phyloP scores from a whole-genome alignment of 2,888 invertebrate species.

The Bombylius major region DNA sequence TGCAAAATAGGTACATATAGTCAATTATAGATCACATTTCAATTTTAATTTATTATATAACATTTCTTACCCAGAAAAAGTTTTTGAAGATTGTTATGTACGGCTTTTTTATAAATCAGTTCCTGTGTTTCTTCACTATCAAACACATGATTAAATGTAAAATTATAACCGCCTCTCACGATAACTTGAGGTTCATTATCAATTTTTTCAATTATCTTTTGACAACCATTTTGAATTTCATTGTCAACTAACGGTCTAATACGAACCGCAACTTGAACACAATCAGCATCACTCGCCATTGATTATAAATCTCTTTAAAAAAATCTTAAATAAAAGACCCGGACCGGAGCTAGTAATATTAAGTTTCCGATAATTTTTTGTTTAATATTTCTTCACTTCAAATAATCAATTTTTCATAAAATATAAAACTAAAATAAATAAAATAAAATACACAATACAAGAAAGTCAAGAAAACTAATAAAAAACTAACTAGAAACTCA shows the following conservation, averaged over 20 bases:
- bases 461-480: too few relatives aligned
- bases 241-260: constrained; percentile 65
- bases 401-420: too few relatives aligned
- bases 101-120: constrained; percentile 58
- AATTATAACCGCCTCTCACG: constrained; percentile 54
- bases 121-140: constrained; percentile 54
- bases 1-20: background rate
- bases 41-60: too few relatives aligned
- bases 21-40: too few relatives aligned
- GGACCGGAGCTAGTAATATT: too few relatives aligned
- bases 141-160: constrained; percentile 77
- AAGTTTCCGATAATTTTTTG: too few relatives aligned
- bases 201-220: constrained; percentile 55
- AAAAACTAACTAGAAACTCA: too few relatives aligned
- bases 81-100: constrained; percentile 55
- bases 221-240: constrained; percentile 63
- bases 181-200: constrained; percentile 54
- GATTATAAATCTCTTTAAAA: too few relatives aligned
- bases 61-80: constrained; percentile 57
- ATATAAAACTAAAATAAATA: too few relatives aligned
- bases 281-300: constrained; percentile 11
- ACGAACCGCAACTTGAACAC: constrained; percentile 59
- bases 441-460: too few relatives aligned
- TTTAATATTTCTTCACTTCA: too few relatives aligned
- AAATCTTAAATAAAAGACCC: too few relatives aligned